A percentile compares a stretch with the other conserved stretches of the same genome.
phyloP scores from a whole-genome alignment of 1,140 invertebrate genomes.

The Leptoteleia sp. region DNA sequence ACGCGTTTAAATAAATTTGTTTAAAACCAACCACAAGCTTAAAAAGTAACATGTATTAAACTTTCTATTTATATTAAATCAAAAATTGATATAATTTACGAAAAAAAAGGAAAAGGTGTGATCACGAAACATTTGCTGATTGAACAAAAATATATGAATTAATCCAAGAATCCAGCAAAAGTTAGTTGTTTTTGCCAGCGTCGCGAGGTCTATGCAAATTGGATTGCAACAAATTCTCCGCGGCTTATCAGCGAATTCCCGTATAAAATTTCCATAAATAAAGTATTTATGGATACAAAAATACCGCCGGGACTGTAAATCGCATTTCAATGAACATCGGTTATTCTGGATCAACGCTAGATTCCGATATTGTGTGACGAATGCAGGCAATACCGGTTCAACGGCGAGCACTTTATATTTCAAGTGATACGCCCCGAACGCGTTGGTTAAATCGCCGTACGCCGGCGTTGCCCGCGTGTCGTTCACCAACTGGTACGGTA shows the following conservation, averaged over 20 bases:
- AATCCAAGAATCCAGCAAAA: slow-evolving; percentile 6
- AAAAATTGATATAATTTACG: too few relatives aligned
- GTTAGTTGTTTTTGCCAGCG: background rate
- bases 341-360: slow-evolving; percentile 16
- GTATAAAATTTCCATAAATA: slow-evolving; percentile 45
- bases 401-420: slow-evolving; percentile 16
- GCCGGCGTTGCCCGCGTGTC: slow-evolving; percentile 14
- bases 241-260: slow-evolving; percentile 10
- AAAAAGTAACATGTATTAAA: too few relatives aligned
- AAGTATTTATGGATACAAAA: slow-evolving; percentile 34
- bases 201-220: slow-evolving; percentile 19
- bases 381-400: slow-evolving; percentile 45
- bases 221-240: slow-evolving; percentile 1
- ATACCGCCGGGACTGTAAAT: slow-evolving; percentile 17
- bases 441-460: slow-evolving; percentile 35
- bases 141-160: too few relatives aligned
- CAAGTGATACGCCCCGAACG: slow-evolving; percentile 22
- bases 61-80: too few relatives aligned
- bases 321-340: slow-evolving; percentile 45
- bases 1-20: too few relatives aligned
- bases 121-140: too few relatives aligned
- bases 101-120: too few relatives aligned
- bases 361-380: slow-evolving; percentile 39
- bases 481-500: slow-evolving; percentile 47
- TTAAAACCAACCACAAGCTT: too few relatives aligned